Conservation (phyloP, 1,140 invertebrate species). For the Rhyzopertha dominica region DNA sequence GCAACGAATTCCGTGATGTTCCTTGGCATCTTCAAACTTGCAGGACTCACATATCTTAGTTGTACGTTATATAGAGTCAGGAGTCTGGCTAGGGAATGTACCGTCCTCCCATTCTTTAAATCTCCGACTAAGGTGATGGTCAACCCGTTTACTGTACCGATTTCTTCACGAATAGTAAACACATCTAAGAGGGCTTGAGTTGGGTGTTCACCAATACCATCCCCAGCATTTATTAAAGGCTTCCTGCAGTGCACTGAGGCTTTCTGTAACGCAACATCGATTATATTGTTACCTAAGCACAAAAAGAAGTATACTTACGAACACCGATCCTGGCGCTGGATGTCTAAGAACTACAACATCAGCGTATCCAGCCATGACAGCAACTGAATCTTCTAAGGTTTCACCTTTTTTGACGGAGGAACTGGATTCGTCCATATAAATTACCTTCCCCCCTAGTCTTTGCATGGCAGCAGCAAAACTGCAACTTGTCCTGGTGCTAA, state of each 20-base stretch:
- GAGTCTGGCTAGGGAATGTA: slow-evolving; percentile 91
- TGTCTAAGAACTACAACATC: slow-evolving; percentile 94
- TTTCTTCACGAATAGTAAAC: slow-evolving; percentile 97
- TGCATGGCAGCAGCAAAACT: slow-evolving; percentile 97
- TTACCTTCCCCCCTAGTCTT: slow-evolving; percentile 85
- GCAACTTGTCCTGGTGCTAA: slow-evolving; percentile 90
- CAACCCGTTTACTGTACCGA: slow-evolving; percentile 95
- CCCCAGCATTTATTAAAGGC: slow-evolving; percentile 95
- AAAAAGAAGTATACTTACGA: slow-evolving; percentile 55
- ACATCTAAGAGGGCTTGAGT: slow-evolving; percentile 96
- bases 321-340: slow-evolving; percentile 86
- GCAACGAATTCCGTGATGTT: slow-evolving; percentile 75
- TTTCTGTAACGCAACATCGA: slow-evolving; percentile 52
- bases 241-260: slow-evolving; percentile 77
- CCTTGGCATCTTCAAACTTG: slow-evolving; percentile 83
- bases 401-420: slow-evolving; percentile 98
- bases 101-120: slow-evolving; percentile 95
- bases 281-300: slow-evolving; percentile 3
- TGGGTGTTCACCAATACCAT: slow-evolving; percentile 97
- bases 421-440: slow-evolving; percentile 80
- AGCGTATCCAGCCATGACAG: slow-evolving; percentile 79
- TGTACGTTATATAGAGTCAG: slow-evolving; percentile 88
- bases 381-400: slow-evolving; percentile 83
- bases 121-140: slow-evolving; percentile 94
- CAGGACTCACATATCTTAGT: slow-evolving; percentile 84